These are phyloP conservation scores for Hyperoplus lanceolatus DNA, from an alignment of 2,797 vertebrate species.

Conservation along the genomic window DNA sequence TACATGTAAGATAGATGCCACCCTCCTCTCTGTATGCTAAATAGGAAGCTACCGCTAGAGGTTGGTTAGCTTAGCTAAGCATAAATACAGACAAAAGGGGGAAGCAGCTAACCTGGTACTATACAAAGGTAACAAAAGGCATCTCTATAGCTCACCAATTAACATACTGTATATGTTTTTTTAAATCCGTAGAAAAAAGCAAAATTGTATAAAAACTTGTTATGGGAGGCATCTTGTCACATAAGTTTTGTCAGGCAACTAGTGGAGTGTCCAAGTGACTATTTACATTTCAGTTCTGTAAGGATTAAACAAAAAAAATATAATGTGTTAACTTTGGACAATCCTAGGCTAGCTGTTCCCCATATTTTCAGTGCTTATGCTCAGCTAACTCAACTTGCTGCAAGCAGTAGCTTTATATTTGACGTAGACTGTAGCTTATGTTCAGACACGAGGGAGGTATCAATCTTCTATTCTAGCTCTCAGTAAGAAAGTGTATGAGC, in stretches of 20 bases:
- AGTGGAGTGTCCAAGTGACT: background rate
- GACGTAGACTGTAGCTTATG: background rate
- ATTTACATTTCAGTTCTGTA: slow-evolving; percentile 7
- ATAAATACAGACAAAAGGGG: background rate
- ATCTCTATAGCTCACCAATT: background rate
- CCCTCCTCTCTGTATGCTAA: slow-evolving; percentile 19
- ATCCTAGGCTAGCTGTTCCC: background rate
- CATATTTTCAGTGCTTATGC: slow-evolving; percentile 12
- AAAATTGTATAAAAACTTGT: background rate
- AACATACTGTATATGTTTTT: background rate
- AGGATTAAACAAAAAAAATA: background rate
- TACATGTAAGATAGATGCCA: background rate
- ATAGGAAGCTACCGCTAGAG: background rate
- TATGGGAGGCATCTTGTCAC: background rate
- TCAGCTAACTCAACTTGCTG: slow-evolving; percentile 5
- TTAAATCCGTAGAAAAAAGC: background rate
- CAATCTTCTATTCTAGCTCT: slow-evolving; percentile 4
- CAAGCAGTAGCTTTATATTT: slow-evolving; percentile 19
- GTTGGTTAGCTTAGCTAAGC: slow-evolving; percentile 11
- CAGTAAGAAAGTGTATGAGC: background rate
- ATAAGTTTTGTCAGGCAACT: background rate
- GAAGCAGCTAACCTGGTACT: background rate
- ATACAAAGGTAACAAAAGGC: background rate
- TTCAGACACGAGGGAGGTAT: slow-evolving; percentile 11
- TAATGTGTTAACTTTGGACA: background rate